Conservation (phyloP, 2,113 vertebrate species). For the Smithornis capensis region DNA sequence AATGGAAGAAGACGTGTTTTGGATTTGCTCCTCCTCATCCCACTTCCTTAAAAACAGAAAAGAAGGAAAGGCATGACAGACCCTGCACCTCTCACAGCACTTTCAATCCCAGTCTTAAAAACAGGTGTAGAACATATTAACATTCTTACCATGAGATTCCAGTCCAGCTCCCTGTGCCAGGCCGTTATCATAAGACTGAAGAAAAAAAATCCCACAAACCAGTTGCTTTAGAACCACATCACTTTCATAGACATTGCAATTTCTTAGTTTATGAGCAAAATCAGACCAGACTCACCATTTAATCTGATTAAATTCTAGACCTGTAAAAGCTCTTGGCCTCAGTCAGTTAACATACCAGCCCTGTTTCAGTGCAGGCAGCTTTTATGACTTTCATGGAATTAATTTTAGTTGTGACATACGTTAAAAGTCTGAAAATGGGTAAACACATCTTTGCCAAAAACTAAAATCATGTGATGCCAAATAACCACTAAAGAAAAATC, state of each 20-base stretch:
- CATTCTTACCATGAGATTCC: slow-evolving; percentile 94
- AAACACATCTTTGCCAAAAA: background rate
- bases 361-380: background rate
- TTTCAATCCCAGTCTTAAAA: background rate
- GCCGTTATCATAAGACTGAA: slow-evolving; percentile 93
- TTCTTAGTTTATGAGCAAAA: background rate
- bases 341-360: background rate
- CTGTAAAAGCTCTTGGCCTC: background rate
- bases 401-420: background rate
- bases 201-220: slow-evolving; percentile 31
- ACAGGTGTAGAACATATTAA: background rate
- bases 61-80: background rate
- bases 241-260: background rate
- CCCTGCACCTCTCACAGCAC: background rate
- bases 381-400: background rate
- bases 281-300: background rate
- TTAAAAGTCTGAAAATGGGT: background rate
- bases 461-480: background rate
- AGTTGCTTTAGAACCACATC: background rate
- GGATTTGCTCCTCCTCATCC: background rate
- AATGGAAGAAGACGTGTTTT: background rate
- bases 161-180: slow-evolving; percentile 93
- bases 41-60: background rate
- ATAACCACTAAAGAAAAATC: background rate
- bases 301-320: background rate